These are phyloP conservation scores for Drymodes brunneopygia DNA, from an alignment of 2,113 vertebrate genomes.

Conservation along the genomic window DNA sequence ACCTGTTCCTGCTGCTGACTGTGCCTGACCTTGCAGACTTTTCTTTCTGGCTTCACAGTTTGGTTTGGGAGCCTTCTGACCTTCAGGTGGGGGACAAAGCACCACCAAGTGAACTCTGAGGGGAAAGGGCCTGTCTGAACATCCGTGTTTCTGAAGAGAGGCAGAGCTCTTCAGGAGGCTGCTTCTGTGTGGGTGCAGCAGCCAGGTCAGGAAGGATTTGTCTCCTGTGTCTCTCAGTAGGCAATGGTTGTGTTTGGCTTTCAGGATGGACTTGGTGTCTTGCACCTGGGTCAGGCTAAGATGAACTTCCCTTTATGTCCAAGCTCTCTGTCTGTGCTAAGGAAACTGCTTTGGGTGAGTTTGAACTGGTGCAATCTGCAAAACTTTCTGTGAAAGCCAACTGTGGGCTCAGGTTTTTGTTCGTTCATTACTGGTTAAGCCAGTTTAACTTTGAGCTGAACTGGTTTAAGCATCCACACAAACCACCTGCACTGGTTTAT, in stretches of 20 bases:
- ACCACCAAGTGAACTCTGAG: not conserved
- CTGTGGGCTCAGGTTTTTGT: not conserved
- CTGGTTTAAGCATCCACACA: not conserved
- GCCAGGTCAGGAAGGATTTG: not conserved
- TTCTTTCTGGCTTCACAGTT: not conserved
- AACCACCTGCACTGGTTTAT: not conserved
- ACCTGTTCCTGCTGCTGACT: not conserved
- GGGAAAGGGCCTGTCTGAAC: not conserved
- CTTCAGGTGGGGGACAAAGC: not conserved
- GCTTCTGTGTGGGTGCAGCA: not conserved
- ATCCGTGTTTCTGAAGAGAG: not conserved
- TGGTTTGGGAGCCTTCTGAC: not conserved
- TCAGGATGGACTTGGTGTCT: not conserved
- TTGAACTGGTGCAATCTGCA: not conserved
- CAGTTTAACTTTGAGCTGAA: not conserved
- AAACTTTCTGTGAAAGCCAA: not conserved
- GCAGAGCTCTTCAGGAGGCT: not conserved
- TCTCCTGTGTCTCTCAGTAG: not conserved
- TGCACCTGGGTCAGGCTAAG: accelerated
- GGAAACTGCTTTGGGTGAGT: not conserved
- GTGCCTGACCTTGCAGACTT: not conserved
- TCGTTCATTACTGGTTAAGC: not conserved
- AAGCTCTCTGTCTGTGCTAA: not conserved
- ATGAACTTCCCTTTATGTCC: not conserved
- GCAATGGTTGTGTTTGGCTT: not conserved